These are phyloP conservation scores for Grammomys surdaster DNA, from an alignment of 2,113 vertebrate species.

Conservation along the genomic window DNA sequence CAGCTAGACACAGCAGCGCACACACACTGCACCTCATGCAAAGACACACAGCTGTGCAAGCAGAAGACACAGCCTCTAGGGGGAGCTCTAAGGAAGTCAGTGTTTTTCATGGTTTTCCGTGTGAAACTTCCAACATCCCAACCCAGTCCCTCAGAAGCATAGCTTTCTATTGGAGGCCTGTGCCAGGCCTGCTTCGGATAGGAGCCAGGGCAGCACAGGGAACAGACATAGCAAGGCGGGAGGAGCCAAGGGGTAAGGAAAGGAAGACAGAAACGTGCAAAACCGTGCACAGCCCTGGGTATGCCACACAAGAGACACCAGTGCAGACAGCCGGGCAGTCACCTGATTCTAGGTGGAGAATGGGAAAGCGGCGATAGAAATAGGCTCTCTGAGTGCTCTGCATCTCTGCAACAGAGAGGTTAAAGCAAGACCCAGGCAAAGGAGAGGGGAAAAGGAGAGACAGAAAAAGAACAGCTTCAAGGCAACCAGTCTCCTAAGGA, in stretches of 20 bases:
- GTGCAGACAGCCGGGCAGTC: conserved; percentile 84
- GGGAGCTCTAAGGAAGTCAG: background rate
- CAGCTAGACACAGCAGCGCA: background rate
- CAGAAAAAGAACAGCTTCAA: conserved; percentile 73
- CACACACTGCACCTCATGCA: background rate
- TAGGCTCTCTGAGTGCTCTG: conserved; percentile 96
- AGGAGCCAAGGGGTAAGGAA: conserved; percentile 71
- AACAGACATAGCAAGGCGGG: conserved; percentile 81
- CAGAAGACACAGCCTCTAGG: background rate
- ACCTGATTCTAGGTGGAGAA: conserved; percentile 96
- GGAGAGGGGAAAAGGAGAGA: conserved; percentile 78
- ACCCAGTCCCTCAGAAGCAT: background rate
- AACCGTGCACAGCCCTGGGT: conserved; percentile 81
- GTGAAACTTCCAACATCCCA: background rate
- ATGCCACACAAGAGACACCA: conserved; percentile 81
- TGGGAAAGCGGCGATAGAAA: conserved; percentile 94
- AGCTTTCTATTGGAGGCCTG: background rate
- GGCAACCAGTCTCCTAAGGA: conserved; percentile 62
- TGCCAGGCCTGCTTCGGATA: background rate
- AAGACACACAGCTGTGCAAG: background rate
- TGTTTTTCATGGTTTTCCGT: no score
- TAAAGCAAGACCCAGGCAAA: conserved; percentile 87
- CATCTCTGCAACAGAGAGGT: conserved; percentile 93
- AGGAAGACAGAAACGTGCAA: conserved; percentile 77
- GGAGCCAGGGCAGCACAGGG: background rate